Evolutionary conservation across 2,797 vertebrate species (phyloP).

Genomic region (Anisognathus igniventris): DNA sequence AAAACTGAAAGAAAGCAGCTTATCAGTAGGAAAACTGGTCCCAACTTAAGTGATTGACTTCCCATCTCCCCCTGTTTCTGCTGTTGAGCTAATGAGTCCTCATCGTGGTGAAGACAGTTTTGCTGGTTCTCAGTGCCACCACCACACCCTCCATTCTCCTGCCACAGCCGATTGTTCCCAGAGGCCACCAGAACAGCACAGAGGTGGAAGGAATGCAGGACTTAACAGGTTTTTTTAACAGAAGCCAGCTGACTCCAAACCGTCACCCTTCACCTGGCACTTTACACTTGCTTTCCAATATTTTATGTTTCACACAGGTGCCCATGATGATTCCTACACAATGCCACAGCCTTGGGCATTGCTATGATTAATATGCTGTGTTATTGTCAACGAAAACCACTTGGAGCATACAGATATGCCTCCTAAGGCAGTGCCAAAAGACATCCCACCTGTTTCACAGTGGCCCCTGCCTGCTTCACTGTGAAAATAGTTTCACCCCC

Average conservation of each 20-base stretch:
- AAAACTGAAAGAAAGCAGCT: not conserved
- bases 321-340: not conserved
- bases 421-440: not conserved
- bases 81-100: not conserved
- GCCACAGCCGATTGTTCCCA: not conserved
- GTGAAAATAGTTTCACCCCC: not conserved
- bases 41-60: not conserved
- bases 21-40: not conserved
- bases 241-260: not conserved
- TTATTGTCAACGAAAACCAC: not conserved
- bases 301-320: not conserved
- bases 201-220: not conserved
- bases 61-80: not conserved
- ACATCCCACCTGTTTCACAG: not conserved
- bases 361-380: not conserved
- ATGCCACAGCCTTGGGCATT: not conserved
- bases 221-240: not conserved
- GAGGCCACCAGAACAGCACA: not conserved
- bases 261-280: not conserved
- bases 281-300: not conserved
- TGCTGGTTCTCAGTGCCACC: not conserved
- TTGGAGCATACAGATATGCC: not conserved
- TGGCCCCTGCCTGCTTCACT: not conserved
- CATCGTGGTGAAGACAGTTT: accelerated
- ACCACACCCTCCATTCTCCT: accelerated